Evolutionary conservation across 1,140 invertebrate species (phyloP).

Genomic region (Brachionus paranguensis): DNA sequence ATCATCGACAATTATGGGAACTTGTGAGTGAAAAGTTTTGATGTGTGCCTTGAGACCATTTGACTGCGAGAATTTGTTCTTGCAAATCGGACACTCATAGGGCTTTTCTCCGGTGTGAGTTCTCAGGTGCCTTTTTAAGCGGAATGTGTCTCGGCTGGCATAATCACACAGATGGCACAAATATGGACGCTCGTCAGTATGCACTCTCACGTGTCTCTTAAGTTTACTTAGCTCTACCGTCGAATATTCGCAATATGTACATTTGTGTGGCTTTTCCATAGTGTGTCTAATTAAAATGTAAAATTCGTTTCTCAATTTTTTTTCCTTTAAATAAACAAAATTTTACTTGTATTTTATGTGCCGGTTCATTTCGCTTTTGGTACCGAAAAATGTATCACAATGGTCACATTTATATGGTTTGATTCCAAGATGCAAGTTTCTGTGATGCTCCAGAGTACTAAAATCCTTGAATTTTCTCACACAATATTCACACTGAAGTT

Average conservation of each 20-base stretch:
- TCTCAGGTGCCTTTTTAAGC: constrained; percentile 80
- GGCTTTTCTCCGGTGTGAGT: constrained; percentile 90
- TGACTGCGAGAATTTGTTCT: constrained; percentile 80
- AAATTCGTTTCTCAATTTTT: constrained; percentile 47
- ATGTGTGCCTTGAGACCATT: constrained; percentile 77
- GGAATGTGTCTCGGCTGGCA: constrained; percentile 93
- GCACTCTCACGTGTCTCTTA: constrained; percentile 83
- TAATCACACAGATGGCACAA: constrained; percentile 89
- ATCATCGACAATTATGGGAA: constrained; percentile 45
- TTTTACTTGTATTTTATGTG: constrained; percentile 65
- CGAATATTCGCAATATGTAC: constrained; percentile 86
- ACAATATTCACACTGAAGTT: constrained; percentile 33
- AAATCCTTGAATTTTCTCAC: constrained; percentile 4
- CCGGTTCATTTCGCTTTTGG: constrained; percentile 84
- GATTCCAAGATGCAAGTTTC: constrained; percentile 30
- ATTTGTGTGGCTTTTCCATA: constrained; percentile 89
- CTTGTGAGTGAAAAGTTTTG: constrained; percentile 75
- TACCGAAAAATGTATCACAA: constrained; percentile 87
- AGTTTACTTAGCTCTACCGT: constrained; percentile 87
- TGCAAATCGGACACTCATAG: constrained; percentile 80
- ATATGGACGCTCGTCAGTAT: constrained; percentile 70
- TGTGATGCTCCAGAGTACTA: neutral
- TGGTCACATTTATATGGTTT: constrained; percentile 27
- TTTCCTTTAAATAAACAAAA: neutral
- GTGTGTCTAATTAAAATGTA: constrained; percentile 62